Evolutionary conservation across 2,797 vertebrate genomes (phyloP).

Genomic region (Gadopsis bispinosus): DNA sequence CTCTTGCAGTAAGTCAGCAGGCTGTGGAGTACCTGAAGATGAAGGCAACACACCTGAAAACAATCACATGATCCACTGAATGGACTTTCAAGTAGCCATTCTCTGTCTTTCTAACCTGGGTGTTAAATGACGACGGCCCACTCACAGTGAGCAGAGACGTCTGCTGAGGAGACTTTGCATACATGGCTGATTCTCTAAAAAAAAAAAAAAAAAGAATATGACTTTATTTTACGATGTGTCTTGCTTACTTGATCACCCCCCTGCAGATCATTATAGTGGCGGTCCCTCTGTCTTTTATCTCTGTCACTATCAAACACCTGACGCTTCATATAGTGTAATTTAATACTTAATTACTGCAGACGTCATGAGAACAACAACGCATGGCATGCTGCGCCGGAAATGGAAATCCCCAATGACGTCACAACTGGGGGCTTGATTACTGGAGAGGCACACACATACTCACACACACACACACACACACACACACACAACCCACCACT

Average conservation of each 20-base stretch:
- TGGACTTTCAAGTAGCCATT: conserved; percentile 18
- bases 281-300: not conserved
- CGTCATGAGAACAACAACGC: not conserved
- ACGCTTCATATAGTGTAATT: not conserved
- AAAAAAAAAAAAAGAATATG: not conserved
- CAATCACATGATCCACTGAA: not conserved
- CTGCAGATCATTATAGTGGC: conserved; percentile 9
- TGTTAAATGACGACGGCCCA: conserved; percentile 12
- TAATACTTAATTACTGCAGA: not conserved
- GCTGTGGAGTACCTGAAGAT: not conserved
- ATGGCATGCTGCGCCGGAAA: not conserved
- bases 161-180: conserved; percentile 10
- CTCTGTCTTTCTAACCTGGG: not conserved
- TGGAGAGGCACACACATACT: too few species aligned
- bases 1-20: not conserved
- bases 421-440: too few species aligned
- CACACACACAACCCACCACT: too few species aligned
- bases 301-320: not conserved
- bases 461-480: too few species aligned
- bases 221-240: not conserved
- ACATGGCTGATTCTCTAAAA: not conserved
- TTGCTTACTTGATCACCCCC: conserved; percentile 2
- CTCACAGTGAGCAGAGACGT: conserved; percentile 14
- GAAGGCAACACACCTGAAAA: conserved; percentile 2
- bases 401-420: conserved; percentile 6